Evolutionary conservation across 2,888 invertebrate species (phyloP), one percentile per base, ranked within the genome.

Genomic region (Platycnemis pennipes): DNA sequence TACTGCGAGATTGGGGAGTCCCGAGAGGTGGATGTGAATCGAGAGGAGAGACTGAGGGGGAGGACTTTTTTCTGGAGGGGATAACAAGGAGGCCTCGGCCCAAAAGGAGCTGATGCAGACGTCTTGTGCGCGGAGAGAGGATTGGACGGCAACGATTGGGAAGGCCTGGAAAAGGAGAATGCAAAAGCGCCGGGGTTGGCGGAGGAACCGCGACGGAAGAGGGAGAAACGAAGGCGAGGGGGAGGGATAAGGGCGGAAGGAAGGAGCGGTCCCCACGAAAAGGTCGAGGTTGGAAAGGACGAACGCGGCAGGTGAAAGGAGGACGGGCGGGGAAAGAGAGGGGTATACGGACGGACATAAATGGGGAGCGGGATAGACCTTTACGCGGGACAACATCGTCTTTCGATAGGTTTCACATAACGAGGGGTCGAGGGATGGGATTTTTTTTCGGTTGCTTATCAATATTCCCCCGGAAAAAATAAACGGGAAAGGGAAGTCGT

Each of bases 361-460:
- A 19, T 16, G 37, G 89, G n/a, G 89, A n/a, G 42, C 42, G 42
- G 42, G 45, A 89, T 37, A 46, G 63, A 56, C 37, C 91, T 63
- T 45, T 91, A 69, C 91, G 91, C 56, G 53, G 77, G 77, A 37
- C 31, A 11, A 8, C 44, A 11, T 22, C 91, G 45, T 91, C 63
- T 42, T 42, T 44, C 63, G 91, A 91, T 91, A n/a, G 63, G 44
- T n/a, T 22, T 44, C 13, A 26, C 91, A 44, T 91, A 91, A 91
- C 91, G 91, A 91, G 91, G 91, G 63, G 56, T 69, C 56, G 37
- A 42, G 26, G 13, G 37, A 53, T 19, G 31, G 26, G 63, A 44
- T 53, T 89, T 91, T 44, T 91, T 91, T 44, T 16, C 77, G 31
- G 77, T n/a, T 91, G 91, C 91, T 91, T 91, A 91, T 91, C 91